Base-by-base conservation (phyloP, 2,797 vertebrate species). In the Pipistrellus pygmaeus region DNA sequence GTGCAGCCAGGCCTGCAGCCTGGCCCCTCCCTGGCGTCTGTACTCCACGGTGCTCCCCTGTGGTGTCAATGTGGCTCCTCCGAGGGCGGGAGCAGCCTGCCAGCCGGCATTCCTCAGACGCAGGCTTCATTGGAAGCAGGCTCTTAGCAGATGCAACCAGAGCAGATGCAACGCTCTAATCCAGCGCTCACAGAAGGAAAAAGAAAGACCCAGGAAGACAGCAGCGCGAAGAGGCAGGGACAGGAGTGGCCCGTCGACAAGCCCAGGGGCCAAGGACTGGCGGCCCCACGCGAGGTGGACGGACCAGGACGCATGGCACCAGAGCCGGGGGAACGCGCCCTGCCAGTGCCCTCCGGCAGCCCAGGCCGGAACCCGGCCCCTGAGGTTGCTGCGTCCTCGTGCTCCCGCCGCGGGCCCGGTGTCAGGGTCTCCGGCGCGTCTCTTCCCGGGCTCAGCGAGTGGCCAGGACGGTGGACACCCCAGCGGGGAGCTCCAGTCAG, bases 181-280 rank as follows among this genome's bases (percentile, higher is more conserved):
- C 23, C 38, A 14, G 12, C 13, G 60, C 21, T 75, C 21, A 35
- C 11, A 46, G 62, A 75, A 41, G 35, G 8, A 46, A 48, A 55
- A 17, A 75, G 60, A 21, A 55, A 55, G 81, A 57, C 3, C 18
- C 13, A 2, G 25, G 48, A 15, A 64, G 64, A 30, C 1, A 71
- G 17, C 55, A 8, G 3, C 6, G 2, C 38, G 35, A 20, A 23
- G 7, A 55, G 73, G 27, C 6, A 9, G 69, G 69, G 10, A 20
- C 0, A 25, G 8, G 32, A 71, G 48, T 2, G 1, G 4, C 2
- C 3, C 2, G 2, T 15, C 9, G 6, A 6, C 1, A 0, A 57
- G 66, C 46, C 38, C 46, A 25, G 48, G 30, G 35, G 1, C 44
- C 46, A 53, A 15, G 38, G 30, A 30, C n/a, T 8, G 18, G 20